Evolutionary conservation across 2,797 vertebrate genomes (phyloP).

Genomic region (Sternarchorhynchus goeldii): DNA sequence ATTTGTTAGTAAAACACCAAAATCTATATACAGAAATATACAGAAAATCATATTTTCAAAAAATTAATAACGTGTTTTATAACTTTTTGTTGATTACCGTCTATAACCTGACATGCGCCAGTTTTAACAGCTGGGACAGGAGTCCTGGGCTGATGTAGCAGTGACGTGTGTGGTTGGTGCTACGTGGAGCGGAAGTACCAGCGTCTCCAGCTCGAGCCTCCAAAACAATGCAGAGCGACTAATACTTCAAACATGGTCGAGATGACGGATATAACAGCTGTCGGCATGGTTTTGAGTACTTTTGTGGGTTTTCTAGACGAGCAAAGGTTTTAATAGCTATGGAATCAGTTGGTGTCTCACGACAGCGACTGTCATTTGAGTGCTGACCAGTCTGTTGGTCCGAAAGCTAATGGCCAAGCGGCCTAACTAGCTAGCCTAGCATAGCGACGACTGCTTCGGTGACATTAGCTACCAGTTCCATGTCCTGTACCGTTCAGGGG

Average conservation of each 20-base stretch:
- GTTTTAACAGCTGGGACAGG: not conserved
- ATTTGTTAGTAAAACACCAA: too few relatives aligned
- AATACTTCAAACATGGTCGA: not conserved
- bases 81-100: too few relatives aligned
- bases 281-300: not conserved
- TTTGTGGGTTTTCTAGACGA: not conserved
- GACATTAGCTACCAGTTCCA: too few relatives aligned
- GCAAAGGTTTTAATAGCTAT: not conserved
- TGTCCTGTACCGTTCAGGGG: not conserved
- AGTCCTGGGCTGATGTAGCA: conserved; percentile 5
- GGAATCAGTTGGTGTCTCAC: not conserved
- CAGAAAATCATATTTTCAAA: too few relatives aligned
- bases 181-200: conserved; percentile 78
- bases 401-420: conserved; percentile 35
- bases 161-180: conserved; percentile 68
- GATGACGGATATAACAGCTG: not conserved
- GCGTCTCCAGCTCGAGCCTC: conserved; percentile 39
- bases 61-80: too few relatives aligned
- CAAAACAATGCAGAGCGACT: conserved; percentile 38
- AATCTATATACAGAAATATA: too few relatives aligned
- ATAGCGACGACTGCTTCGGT: too few relatives aligned
- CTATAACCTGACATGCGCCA: too few relatives aligned
- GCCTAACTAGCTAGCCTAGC: not conserved
- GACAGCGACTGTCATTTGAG: not conserved
- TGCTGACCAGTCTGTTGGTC: conserved; percentile 48